These are phyloP conservation scores for Harpagoxenus sublaevis DNA, from an alignment of 2,888 invertebrate genomes.

Conservation along the genomic window DNA sequence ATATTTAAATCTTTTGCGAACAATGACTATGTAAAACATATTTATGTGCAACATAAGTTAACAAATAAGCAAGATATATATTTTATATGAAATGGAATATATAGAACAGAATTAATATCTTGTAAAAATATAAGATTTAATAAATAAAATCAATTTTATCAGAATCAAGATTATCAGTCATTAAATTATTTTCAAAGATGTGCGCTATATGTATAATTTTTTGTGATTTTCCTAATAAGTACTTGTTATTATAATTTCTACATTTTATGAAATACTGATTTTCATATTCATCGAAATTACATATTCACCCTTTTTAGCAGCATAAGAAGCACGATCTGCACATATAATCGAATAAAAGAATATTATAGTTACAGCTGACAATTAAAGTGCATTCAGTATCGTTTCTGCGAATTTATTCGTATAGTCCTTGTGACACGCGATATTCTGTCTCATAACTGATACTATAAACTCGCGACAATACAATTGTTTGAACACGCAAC, in stretches of 20 bases:
- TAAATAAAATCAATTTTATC: not conserved
- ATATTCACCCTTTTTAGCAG: not conserved
- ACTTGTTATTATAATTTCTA: not conserved
- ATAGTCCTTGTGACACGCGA: not conserved
- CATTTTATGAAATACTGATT: not conserved
- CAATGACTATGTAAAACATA: conserved; percentile 8
- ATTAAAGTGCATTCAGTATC: not conserved
- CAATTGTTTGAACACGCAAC: not conserved
- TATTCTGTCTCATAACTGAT: not conserved
- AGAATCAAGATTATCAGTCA: not conserved
- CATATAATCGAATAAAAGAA: not conserved
- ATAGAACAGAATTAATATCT: not conserved
- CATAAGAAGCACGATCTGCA: not conserved
- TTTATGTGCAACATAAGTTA: not conserved
- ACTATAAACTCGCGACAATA: conserved; percentile 4
- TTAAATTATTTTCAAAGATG: not conserved
- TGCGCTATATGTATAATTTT: not conserved
- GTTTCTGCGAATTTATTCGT: not conserved
- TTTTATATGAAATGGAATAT: conserved; percentile 2
- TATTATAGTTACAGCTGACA: not conserved
- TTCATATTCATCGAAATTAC: not conserved
- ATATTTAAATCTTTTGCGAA: conserved; percentile 55
- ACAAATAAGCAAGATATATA: not conserved
- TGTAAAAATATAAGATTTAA: not conserved
- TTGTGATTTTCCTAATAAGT: not conserved